Percentiles rank a stretch among this genome's conserved stretches.
These are phyloP conservation scores for Theonella swinhoei DNA, from an alignment of 37 sponge, comb jelly and placozoan species.

Conservation along the genomic window DNA sequence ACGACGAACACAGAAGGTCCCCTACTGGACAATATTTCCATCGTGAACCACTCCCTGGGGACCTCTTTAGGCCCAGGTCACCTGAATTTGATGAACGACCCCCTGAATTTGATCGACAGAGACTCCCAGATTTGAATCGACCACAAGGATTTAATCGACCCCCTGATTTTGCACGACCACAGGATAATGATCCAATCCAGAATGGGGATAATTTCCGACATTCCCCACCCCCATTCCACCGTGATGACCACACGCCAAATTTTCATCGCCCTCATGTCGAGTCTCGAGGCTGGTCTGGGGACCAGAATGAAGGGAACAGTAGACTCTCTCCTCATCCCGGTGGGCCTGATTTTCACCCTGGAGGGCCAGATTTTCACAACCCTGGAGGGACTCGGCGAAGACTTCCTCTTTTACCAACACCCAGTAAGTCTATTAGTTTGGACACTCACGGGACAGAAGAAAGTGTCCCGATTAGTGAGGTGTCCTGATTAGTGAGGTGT, in stretches of 20 bases:
- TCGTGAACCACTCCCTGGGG: neutral
- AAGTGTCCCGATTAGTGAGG: too few relatives aligned
- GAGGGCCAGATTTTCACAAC: neutral
- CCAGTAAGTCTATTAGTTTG: conserved; percentile 2
- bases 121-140: too few relatives aligned
- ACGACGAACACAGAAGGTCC: neutral
- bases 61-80: neutral
- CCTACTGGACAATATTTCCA: neutral
- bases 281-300: neutral
- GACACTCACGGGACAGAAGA: too few relatives aligned
- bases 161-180: neutral
- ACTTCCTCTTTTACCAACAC: neutral
- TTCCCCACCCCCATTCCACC: neutral
- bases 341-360: neutral
- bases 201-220: neutral
- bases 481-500: too few relatives aligned
- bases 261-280: too few relatives aligned
- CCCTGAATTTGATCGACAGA: neutral
- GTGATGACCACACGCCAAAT: too few relatives aligned
- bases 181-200: neutral
- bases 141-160: neutral
- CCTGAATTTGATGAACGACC: neutral
- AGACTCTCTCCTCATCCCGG: neutral
- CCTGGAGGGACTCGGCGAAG: neutral
- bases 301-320: neutral